phyloP scores from a whole-genome alignment of 2,888 invertebrate species.

The Cancer borealis region DNA sequence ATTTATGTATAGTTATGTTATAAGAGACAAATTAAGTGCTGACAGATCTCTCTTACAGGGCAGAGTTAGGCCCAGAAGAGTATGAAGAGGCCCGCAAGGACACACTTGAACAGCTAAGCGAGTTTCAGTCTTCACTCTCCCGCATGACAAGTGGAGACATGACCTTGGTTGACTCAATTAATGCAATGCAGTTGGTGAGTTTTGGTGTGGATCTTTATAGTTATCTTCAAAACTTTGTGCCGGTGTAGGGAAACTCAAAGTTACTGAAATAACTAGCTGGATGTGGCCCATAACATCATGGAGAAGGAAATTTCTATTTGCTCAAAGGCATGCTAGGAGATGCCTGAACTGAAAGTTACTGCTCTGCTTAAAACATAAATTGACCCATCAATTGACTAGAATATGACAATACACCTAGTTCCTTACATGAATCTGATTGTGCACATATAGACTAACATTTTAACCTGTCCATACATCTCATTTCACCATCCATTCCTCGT shows the following conservation, averaged over 20 bases:
- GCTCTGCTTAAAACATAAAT: background rate
- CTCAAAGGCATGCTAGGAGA: background rate
- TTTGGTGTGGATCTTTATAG: background rate
- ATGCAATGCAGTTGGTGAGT: conserved; percentile 85
- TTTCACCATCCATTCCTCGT: too few species aligned
- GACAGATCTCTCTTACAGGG: conserved; percentile 80
- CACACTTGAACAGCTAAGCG: conserved; percentile 86
- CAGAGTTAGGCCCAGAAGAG: conserved; percentile 84
- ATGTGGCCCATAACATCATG: background rate
- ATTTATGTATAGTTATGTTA: background rate
- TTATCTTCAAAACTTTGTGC: background rate
- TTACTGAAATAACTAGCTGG: too few species aligned
- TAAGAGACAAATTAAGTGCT: background rate
- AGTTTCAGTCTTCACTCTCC: conserved; percentile 85
- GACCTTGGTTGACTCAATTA: conserved; percentile 85
- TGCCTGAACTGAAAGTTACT: background rate
- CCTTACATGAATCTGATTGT: too few species aligned
- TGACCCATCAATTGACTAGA: background rate
- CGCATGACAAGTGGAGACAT: conserved; percentile 86
- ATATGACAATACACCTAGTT: too few species aligned
- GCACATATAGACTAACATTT: too few species aligned
- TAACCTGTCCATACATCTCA: too few species aligned
- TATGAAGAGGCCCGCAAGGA: conserved; percentile 86
- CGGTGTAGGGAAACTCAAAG: background rate
- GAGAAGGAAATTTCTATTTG: background rate